Percentiles rank a stretch among this genome's conserved stretches.
phyloP scores from a whole-genome alignment of 2,797 vertebrate genomes.

The Pantherophis alleghaniensis region DNA sequence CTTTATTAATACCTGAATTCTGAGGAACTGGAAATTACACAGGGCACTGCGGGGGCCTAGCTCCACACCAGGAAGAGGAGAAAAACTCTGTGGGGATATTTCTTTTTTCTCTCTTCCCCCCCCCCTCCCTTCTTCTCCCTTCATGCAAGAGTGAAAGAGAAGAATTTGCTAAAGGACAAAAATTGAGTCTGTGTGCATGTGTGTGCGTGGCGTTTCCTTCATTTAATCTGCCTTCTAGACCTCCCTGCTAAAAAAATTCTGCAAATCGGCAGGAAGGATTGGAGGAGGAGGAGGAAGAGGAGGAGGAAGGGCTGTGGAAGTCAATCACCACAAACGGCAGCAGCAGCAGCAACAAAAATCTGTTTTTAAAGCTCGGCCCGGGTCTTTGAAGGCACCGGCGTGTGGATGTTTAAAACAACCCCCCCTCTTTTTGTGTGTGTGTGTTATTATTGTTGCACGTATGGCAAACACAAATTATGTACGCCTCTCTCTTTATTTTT shows the following conservation, averaged over 20 bases:
- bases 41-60: constrained; percentile 93
- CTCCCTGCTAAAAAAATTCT: constrained; percentile 59
- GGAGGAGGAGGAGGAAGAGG: background rate
- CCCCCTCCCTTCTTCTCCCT: constrained; percentile 61
- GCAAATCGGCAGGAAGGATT: constrained; percentile 74
- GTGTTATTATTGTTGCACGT: too few species aligned
- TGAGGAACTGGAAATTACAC: constrained; percentile 99
- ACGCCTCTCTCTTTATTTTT: too few species aligned
- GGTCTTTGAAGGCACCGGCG: constrained; percentile 70
- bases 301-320: constrained; percentile 30
- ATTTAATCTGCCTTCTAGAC: constrained; percentile 93
- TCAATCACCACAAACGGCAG: constrained; percentile 60
- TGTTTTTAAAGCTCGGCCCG: constrained; percentile 76
- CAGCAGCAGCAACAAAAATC: constrained; percentile 66
- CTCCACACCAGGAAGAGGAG: constrained; percentile 99
- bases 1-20: constrained; percentile 99
- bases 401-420: constrained; percentile 56
- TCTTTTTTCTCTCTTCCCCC: constrained; percentile 69
- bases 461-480: too few species aligned
- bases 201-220: constrained; percentile 85
- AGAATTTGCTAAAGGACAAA: constrained; percentile 99
- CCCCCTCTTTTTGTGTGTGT: too few species aligned
- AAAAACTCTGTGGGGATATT: constrained; percentile 97
- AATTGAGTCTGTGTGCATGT: constrained; percentile 80
- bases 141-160: constrained; percentile 98